phyloP scores from a whole-genome alignment of 1,140 invertebrate species.

The Choristoneura fumiferana region DNA sequence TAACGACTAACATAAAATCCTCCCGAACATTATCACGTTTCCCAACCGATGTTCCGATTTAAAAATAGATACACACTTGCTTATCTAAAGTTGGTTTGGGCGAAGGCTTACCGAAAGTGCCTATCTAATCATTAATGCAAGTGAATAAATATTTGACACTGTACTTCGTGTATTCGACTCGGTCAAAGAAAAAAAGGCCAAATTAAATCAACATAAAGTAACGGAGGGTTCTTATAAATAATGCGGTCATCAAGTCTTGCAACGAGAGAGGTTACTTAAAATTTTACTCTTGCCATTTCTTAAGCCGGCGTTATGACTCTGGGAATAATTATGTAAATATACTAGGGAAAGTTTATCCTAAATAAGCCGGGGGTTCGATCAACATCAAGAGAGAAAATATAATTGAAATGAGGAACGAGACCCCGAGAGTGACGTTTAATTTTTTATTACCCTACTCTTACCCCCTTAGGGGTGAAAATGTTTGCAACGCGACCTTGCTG shows the following conservation, averaged over 20 bases:
- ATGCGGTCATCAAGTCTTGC: conserved; percentile 27
- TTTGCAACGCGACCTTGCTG: neutral
- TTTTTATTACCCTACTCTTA: neutral
- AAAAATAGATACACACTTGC: no score
- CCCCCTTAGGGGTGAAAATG: neutral
- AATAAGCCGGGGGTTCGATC: conserved; percentile 6
- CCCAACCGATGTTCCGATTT: no score
- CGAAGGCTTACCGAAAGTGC: conserved; percentile 6
- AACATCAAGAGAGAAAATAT: conserved; percentile 18
- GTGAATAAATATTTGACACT: conserved; percentile 14
- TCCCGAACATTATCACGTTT: no score
- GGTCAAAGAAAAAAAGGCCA: conserved; percentile 24
- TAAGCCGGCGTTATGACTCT: conserved; percentile 18
- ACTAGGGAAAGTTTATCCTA: conserved; percentile 19
- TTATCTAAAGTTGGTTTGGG: no score
- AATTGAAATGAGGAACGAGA: conserved; percentile 10
- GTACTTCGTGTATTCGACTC: conserved; percentile 6
- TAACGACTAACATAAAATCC: no score
- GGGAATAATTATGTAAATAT: conserved; percentile 35
- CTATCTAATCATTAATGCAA: conserved; percentile 14
- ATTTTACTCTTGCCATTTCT: conserved; percentile 28
- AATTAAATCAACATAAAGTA: conserved; percentile 36
- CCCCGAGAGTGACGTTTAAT: conserved; percentile 4
- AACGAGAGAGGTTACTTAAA: conserved; percentile 30
- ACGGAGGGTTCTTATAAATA: conserved; percentile 29